Conservation (phyloP, 2,113 vertebrate species). For the Tragelaphus buxtoni region DNA sequence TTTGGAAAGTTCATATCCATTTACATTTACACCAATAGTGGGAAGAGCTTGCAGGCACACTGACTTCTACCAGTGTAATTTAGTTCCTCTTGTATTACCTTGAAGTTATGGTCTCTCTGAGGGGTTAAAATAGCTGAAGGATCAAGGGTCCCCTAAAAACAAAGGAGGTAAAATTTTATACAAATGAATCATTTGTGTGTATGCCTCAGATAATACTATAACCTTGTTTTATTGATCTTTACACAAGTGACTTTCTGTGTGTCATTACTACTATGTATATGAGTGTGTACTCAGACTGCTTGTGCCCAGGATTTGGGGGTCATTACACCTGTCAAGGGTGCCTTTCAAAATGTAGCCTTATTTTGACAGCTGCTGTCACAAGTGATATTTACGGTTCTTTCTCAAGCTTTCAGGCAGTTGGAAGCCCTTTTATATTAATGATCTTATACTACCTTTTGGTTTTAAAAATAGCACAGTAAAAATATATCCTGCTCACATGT, state of each 20-base stretch:
- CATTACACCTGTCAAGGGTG: background rate
- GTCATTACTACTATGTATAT: background rate
- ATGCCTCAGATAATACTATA: background rate
- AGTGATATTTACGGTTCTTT: slow-evolving; percentile 27
- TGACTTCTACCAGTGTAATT: background rate
- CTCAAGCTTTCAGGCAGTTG: slow-evolving; percentile 41
- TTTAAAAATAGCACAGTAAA: slow-evolving; percentile 4
- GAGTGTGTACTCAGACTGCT: background rate
- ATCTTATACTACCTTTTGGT: background rate
- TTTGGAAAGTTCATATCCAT: background rate
- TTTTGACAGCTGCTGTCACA: slow-evolving; percentile 41
- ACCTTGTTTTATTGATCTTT: background rate
- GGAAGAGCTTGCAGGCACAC: background rate
- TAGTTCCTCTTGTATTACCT: background rate
- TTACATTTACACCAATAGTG: background rate
- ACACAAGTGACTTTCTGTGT: background rate
- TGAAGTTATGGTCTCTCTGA: background rate
- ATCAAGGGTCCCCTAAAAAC: background rate
- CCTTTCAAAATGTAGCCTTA: slow-evolving; percentile 35
- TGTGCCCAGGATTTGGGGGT: background rate
- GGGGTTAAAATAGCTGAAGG: background rate
- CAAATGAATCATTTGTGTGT: background rate
- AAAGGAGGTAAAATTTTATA: background rate
- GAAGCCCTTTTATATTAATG: slow-evolving; percentile 37
- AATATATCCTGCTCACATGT: background rate